Evolutionary conservation across 2,888 invertebrate species (phyloP).

Genomic region (Peribatodes rhomboidaria): DNA sequence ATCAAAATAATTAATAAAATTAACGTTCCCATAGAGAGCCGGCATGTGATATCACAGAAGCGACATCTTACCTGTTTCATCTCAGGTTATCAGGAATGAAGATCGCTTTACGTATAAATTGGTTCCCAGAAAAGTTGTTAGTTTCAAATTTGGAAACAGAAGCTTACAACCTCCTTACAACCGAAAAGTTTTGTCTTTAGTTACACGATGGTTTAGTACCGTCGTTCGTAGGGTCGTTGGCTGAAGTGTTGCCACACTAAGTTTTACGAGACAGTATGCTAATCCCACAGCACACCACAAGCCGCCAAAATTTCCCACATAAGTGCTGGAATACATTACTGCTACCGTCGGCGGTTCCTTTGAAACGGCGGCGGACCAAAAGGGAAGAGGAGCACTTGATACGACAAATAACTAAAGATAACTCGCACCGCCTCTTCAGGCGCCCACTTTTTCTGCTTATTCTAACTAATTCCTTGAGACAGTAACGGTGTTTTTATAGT

Average conservation of each 20-base stretch:
- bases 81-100: conserved; percentile 38
- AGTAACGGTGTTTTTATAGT: conserved; percentile 59
- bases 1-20: conserved; percentile 49
- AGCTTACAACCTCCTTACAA: conserved; percentile 4
- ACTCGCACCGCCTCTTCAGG: conserved; percentile 66
- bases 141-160: conserved; percentile 29
- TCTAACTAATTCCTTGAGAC: conserved; percentile 69
- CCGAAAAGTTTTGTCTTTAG: background rate
- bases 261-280: conserved; percentile 72
- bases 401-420: conserved; percentile 84
- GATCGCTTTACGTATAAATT: conserved; percentile 39
- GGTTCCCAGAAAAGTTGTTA: conserved; percentile 37
- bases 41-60: conserved; percentile 42
- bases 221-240: conserved; percentile 5
- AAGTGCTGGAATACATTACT: conserved; percentile 63
- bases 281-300: conserved; percentile 63
- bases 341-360: conserved; percentile 80
- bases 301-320: conserved; percentile 69
- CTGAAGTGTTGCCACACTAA: conserved; percentile 35
- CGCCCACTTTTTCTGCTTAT: conserved; percentile 74
- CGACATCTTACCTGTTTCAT: conserved; percentile 45
- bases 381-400: conserved; percentile 76
- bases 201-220: background rate
- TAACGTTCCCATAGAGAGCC: conserved; percentile 40
- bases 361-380: conserved; percentile 68